A percentile compares a stretch with the other conserved stretches of the same genome.
Evolutionary conservation across 2,888 invertebrate species (phyloP).

Genomic region (Epirrhoe tristata): DNA sequence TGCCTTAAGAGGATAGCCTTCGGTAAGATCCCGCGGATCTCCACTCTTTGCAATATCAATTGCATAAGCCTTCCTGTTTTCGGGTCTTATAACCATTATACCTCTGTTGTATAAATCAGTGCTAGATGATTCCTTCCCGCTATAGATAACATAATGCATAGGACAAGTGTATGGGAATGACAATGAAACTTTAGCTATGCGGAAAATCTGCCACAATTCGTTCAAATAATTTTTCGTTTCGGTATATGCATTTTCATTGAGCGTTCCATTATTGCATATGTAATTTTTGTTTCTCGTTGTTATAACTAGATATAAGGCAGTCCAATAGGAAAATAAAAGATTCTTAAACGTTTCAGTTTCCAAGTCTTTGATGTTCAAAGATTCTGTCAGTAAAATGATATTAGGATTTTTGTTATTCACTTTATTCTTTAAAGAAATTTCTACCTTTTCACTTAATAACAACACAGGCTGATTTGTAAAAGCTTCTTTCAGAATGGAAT

Average conservation of each 20-base stretch:
- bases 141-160: slow-evolving; percentile 49
- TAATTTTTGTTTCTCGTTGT: slow-evolving; percentile 44
- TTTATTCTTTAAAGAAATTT: neutral
- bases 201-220: slow-evolving; percentile 55
- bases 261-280: slow-evolving; percentile 50
- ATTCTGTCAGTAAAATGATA: slow-evolving; percentile 31
- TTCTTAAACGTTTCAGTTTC: slow-evolving; percentile 13
- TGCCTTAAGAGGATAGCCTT: slow-evolving; percentile 56
- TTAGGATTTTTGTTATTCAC: slow-evolving; percentile 19
- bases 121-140: slow-evolving; percentile 45
- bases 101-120: slow-evolving; percentile 55
- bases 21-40: slow-evolving; percentile 42
- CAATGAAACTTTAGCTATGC: slow-evolving; percentile 47
- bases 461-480: slow-evolving; percentile 32
- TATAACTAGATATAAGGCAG: slow-evolving; percentile 51
- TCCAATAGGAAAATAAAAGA: slow-evolving; percentile 47
- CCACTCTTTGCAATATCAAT: slow-evolving; percentile 35
- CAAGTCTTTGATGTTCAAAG: slow-evolving; percentile 23
- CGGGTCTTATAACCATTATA: slow-evolving; percentile 47
- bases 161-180: slow-evolving; percentile 59
- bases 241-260: slow-evolving; percentile 40
- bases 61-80: slow-evolving; percentile 34
- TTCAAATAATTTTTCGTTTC: slow-evolving; percentile 54
- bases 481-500: slow-evolving; percentile 25
- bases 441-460: slow-evolving; percentile 25